Base-by-base conservation (phyloP, 1,140 invertebrate genomes). In the Calycopis cecrops region DNA sequence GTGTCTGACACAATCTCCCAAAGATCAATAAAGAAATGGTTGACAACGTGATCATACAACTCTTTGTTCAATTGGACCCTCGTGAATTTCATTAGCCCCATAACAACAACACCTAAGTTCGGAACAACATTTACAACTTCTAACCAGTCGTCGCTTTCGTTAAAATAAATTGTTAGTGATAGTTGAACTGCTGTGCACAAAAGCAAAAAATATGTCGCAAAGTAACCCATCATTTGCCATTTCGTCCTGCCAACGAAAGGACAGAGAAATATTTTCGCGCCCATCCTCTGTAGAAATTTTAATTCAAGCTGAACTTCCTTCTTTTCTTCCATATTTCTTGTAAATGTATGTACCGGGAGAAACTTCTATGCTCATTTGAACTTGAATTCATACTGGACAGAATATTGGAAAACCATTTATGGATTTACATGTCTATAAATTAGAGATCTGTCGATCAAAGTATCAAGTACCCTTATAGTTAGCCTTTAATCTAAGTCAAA, bases 91-190 rank as follows among this genome's bases (percentile, higher is more conserved):
- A 79, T 71, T n/a, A 67, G 34, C 0, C 76, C 67, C 63, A 82
- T 76, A 12, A 79, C 28, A 50, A 75, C 75, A 1, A 76, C 78
- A 9, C 78, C 82, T 9, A 80, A 67, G 52, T 85, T 85, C 0
- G 82, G 82, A 16, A 71, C 76, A 8, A 80, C 67, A 17, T 80
- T 82, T n/a, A 82, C 68, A 1, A 85, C 61, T 59, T 78, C 73
- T 8, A 85, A 61, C 59, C 64, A 74, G 57, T 77, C 68, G 9
- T 58, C 62, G 1, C 68, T 61, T 0, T 57, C 65, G 10, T 60
- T 68, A 18, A 73, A 55, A 35, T 63, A 67, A 12, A 83, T 60
- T 3, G 78, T 76, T 3, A 73, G 21, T n/a, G 69, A 63, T n/a
- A 80, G 54, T 60, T 83, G 82, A 4, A 55, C 35, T 0, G 65